Percentiles rank a stretch among this genome's conserved stretches.
phyloP scores from a whole-genome alignment of 1,140 invertebrate genomes.

The Nasonia longicornis region DNA sequence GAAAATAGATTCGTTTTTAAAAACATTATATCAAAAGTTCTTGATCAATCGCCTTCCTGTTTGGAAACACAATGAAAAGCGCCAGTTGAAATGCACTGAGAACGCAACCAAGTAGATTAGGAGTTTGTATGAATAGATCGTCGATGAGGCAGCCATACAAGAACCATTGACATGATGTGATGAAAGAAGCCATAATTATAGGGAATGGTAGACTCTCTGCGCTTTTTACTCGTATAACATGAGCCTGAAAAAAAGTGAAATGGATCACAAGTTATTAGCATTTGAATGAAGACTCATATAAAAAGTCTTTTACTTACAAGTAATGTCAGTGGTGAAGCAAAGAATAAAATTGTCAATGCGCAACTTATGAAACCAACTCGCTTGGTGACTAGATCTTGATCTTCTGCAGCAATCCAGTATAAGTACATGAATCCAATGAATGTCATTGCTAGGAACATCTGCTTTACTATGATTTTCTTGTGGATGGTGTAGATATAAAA shows the following conservation, averaged over 20 bases:
- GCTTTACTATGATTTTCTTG: slow-evolving; percentile 71
- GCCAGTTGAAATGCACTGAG: slow-evolving; percentile 77
- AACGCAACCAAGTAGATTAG: slow-evolving; percentile 80
- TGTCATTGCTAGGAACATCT: slow-evolving; percentile 62
- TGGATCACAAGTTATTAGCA: background rate
- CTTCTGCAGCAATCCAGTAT: slow-evolving; percentile 65
- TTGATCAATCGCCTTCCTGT: slow-evolving; percentile 57
- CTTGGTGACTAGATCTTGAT: slow-evolving; percentile 54
- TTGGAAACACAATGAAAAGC: slow-evolving; percentile 79
- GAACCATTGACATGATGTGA: slow-evolving; percentile 82
- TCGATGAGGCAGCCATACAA: slow-evolving; percentile 79
- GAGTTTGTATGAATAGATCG: slow-evolving; percentile 80
- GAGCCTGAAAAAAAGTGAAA: slow-evolving; percentile 64
- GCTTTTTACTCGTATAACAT: slow-evolving; percentile 81
- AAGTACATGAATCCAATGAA: slow-evolving; percentile 64
- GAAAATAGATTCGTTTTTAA: slow-evolving; percentile 23
- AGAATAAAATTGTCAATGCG: slow-evolving; percentile 79
- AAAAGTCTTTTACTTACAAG: slow-evolving; percentile 67
- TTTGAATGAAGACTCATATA: background rate
- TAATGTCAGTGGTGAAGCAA: slow-evolving; percentile 82
- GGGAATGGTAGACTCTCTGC: slow-evolving; percentile 84
- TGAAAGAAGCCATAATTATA: slow-evolving; percentile 80
- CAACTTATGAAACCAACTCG: slow-evolving; percentile 77
- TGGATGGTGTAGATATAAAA: slow-evolving; percentile 75
- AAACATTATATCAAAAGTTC: slow-evolving; percentile 55